Evolutionary conservation across 2,113 vertebrate species (phyloP), one percentile per base, ranked within the genome.

Genomic region (Eolophus roseicapilla): DNA sequence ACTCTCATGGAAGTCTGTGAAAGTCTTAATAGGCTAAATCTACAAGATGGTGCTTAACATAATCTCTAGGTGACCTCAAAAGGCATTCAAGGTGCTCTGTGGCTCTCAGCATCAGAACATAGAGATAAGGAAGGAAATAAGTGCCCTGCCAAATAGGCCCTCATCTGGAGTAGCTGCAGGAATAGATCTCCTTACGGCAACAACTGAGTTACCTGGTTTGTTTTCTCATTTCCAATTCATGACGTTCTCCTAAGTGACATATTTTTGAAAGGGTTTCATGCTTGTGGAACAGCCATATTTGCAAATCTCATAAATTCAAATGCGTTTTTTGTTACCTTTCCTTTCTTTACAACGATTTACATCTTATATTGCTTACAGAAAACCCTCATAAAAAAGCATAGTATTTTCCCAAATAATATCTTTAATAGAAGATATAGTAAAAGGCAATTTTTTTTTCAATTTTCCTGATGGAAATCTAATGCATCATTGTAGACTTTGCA

Each of bases 41-140:
- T 86, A 63, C 50, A 71, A 35, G 31, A 78, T 57, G 19, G 63
- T 18, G 9, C 4, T 95, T 88, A 86, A 83, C 63, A 55, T 79
- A 81, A 93, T 62, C 52, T 69, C 44, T 62, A 24, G 64, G 17
- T 88, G 62, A 86, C 79, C 84, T 86, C 47, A 86, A 80, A 94
- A 93, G 33, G 27, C 15, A 17, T 60, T 79, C 73, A 93, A 90
- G 77, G 77, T 62, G 19, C 69, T 92, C 62, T 78, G 82, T 29
- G 69, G 50, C 55, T 62, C 57, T 81, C 3, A 1, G 62, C 55
- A 75, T 68, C 21, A 82, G 33, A 86, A 86, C 21, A 57, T 3
- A 75, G 78, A 81, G 50, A 92, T 86, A 86, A 88, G 77, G 52
- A 75, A 75, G 17, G 52, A 95, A 94, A 90, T 59, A 71, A 55